These are phyloP conservation scores for Hylomyscus alleni DNA, from an alignment of 2,797 vertebrate genomes.

Conservation along the genomic window DNA sequence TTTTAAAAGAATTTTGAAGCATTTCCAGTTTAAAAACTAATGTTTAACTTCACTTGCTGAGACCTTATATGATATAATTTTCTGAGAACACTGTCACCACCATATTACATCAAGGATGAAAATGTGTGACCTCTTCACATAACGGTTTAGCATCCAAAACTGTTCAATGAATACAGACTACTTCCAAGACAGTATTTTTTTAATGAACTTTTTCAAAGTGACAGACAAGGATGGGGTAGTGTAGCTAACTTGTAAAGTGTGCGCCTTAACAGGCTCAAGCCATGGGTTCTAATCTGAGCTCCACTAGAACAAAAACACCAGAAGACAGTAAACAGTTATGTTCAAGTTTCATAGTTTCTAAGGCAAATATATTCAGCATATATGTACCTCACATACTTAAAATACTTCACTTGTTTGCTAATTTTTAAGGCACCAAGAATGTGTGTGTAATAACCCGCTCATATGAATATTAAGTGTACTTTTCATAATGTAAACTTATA, in stretches of 20 bases:
- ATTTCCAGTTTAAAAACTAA: constrained; percentile 57
- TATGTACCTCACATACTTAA: not conserved
- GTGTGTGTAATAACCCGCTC: not conserved
- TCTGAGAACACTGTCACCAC: constrained; percentile 37
- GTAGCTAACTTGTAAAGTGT: not conserved
- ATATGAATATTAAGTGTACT: constrained; percentile 43
- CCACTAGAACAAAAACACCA: not conserved
- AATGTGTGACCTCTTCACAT: not conserved
- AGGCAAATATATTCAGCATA: not conserved
- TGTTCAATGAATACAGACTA: constrained; percentile 18
- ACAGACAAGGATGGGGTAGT: not conserved
- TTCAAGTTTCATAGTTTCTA: constrained; percentile 16
- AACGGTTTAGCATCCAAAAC: constrained; percentile 13
- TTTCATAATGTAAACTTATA: not conserved
- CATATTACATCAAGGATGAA: constrained; percentile 6
- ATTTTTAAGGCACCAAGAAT: not conserved
- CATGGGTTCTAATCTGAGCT: not conserved
- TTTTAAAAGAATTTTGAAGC: not conserved
- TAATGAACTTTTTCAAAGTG: constrained; percentile 26
- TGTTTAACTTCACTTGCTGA: constrained; percentile 62
- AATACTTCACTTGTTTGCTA: not conserved
- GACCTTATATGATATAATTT: constrained; percentile 26
- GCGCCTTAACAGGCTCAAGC: not conserved
- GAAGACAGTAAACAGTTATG: constrained; percentile 14
- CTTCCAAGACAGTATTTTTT: constrained; percentile 1